Conservation (phyloP, 2,888 invertebrate genomes). For the Tyria jacobaeae region DNA sequence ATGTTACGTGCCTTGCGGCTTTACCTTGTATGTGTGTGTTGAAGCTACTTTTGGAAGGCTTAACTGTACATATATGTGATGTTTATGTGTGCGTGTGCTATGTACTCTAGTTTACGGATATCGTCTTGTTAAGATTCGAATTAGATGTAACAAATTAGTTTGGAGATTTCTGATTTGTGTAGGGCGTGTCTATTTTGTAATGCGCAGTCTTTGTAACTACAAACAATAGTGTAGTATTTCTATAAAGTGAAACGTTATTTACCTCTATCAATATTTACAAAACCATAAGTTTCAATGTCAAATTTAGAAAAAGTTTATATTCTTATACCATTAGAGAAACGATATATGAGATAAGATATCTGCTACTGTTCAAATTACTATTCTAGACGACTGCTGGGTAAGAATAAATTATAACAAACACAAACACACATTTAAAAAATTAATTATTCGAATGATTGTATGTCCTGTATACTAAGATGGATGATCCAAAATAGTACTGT, state of each 20-base stretch:
- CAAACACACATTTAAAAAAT: too few species aligned
- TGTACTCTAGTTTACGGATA: conserved; percentile 71
- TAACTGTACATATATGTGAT: conserved; percentile 71
- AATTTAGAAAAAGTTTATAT: too few species aligned
- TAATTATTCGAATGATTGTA: too few species aligned
- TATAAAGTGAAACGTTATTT: background rate
- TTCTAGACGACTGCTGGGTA: too few species aligned
- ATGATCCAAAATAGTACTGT: too few species aligned
- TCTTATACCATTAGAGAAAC: too few species aligned
- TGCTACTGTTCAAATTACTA: too few species aligned
- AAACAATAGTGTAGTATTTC: background rate
- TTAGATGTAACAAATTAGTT: conserved; percentile 83
- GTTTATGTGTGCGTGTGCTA: conserved; percentile 59
- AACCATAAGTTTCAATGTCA: too few species aligned
- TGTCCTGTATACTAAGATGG: too few species aligned
- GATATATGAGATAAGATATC: too few species aligned
- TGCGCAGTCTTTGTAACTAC: background rate
- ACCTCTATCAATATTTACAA: background rate
- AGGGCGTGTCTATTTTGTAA: conserved; percentile 30
- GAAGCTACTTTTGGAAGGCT: conserved; percentile 81
- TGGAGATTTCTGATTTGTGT: conserved; percentile 61
- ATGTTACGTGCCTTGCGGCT: conserved; percentile 87
- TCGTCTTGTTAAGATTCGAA: conserved; percentile 80
- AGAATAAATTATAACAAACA: too few species aligned
- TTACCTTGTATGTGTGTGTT: conserved; percentile 71